Conservation (phyloP, 2,113 vertebrate species). For the Aepyceros melampus region DNA sequence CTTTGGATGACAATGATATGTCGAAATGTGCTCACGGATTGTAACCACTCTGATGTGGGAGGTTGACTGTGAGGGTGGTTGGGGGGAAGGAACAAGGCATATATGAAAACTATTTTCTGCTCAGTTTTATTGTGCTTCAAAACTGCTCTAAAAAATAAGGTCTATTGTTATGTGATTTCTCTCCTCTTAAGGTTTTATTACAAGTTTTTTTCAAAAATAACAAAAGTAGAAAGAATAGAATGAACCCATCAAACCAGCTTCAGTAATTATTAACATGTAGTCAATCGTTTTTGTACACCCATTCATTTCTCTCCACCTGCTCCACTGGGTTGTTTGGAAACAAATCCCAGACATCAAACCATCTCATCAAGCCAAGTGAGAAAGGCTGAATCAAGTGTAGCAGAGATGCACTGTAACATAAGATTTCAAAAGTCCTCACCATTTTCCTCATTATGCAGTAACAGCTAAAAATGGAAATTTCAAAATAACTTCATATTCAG, state of each 20-base stretch:
- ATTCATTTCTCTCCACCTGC: neutral
- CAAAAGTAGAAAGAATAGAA: neutral
- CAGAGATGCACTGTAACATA: neutral
- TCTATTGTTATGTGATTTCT: neutral
- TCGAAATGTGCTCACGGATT: rapidly evolving
- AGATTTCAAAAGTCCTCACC: neutral
- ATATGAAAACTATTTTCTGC: neutral
- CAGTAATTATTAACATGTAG: neutral
- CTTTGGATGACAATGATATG: neutral
- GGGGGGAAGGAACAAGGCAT: too few species aligned
- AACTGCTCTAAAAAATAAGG: neutral
- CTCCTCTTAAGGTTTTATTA: neutral
- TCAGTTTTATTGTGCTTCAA: neutral
- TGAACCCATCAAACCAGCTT: neutral
- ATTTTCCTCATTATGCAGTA: neutral
- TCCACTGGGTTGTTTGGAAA: neutral
- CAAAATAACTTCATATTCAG: neutral
- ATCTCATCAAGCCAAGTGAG: neutral
- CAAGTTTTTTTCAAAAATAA: neutral
- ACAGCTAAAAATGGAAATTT: neutral
- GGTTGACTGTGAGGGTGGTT: neutral
- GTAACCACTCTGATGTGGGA: neutral
- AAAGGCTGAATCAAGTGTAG: neutral
- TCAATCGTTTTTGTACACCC: neutral
- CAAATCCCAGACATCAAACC: neutral